Evolutionary conservation across 2,113 vertebrate species (phyloP), one percentile per base, ranked within the genome.

Genomic region (Sander vitreus): DNA sequence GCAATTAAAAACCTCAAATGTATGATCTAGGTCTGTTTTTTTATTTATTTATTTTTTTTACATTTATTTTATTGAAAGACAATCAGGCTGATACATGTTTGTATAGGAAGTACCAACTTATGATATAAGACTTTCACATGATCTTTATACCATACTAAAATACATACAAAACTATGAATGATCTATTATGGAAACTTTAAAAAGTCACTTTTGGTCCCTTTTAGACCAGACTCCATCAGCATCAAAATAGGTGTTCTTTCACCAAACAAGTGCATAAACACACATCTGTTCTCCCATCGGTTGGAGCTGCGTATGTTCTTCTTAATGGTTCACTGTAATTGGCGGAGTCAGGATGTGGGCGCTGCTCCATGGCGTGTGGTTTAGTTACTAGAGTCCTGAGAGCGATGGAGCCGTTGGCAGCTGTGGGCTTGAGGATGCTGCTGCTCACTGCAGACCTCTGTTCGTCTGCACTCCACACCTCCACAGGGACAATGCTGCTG

Each of bases 271-370:
- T 6, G 10, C 66, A 27, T 90, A 85, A 93, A 73, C 87, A 81
- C 93, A 94, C 89, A 90, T 91, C 80, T 89, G 77, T 86, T 94
- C 87, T 93, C 91, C 94, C 93, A 93, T 96, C 96, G 95, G 95
- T 86, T 92, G 91, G 88, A 76, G 83, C 80, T 84, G 89, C 86
- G 36, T 87, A 88, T 73, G 79, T 70, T 81, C 92, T 93, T 92
- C 89, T 93, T 96, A 96, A 96, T 96, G 95, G 93, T 87, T 95
- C 91, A 84, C 93, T 94, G 91, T 96, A 96, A 96, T 96, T 96
- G 95, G 94, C 87, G 86, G 72, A 93, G 93, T 93, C 94, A 86
- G 91, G 92, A 90, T 92, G 89, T 75, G 83, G 85, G 86, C 71
- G 66, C 72, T 81, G 93, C 94, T 94, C 88, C 8, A 1, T 88